Percentiles rank a stretch among this genome's conserved stretches.
phyloP scores from a whole-genome alignment of 2,113 vertebrate species.

The Phalacrocorax aristotelis region DNA sequence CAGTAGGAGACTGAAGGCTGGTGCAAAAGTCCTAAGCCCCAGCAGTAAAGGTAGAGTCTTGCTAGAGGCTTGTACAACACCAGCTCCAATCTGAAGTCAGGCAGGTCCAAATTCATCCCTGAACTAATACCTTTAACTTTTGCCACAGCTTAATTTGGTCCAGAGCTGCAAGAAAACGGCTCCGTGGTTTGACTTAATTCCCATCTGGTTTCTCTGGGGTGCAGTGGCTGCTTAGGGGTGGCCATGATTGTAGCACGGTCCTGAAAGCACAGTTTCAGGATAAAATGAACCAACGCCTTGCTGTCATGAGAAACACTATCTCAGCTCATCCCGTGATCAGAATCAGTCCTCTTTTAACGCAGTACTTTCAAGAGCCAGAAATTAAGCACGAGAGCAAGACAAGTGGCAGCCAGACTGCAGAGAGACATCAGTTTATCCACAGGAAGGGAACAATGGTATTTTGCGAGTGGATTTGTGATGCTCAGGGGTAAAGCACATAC shows the following conservation, averaged over 20 bases:
- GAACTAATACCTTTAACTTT: background rate
- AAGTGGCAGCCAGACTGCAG: background rate
- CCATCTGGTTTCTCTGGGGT: background rate
- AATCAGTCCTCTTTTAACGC: background rate
- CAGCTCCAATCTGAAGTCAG: background rate
- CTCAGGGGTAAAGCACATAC: background rate
- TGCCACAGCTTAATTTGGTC: background rate
- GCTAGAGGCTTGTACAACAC: background rate
- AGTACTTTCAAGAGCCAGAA: background rate
- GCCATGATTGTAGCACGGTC: background rate
- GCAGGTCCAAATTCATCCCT: background rate
- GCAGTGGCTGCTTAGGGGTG: background rate
- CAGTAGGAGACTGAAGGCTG: background rate
- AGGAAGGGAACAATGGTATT: background rate
- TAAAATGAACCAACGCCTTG: background rate
- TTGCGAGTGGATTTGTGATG: background rate
- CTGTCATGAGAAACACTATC: background rate
- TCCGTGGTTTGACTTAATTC: background rate
- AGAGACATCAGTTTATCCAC: background rate
- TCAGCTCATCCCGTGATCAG: background rate
- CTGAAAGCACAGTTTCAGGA: background rate
- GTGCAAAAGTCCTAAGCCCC: background rate
- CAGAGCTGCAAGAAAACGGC: background rate
- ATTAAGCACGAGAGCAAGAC: background rate
- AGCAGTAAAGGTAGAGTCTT: background rate